Conservation (phyloP, 2,113 vertebrate genomes). For the Leptosomus discolor region DNA sequence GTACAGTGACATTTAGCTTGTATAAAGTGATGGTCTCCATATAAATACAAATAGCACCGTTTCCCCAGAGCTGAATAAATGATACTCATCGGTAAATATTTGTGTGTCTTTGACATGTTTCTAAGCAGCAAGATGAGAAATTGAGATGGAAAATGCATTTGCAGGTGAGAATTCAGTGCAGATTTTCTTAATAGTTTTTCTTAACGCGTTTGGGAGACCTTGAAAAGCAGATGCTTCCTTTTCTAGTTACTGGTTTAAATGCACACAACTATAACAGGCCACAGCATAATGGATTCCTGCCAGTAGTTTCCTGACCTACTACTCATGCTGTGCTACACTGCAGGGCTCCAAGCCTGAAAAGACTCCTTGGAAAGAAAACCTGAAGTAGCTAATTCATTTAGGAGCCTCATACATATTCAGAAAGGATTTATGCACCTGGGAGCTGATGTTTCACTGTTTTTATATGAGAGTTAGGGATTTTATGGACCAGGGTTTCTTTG, state of each 20-base stretch:
- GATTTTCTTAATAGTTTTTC: not conserved
- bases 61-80: slow-evolving; percentile 33
- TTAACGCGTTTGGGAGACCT: not conserved
- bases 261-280: not conserved
- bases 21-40: slow-evolving; percentile 13
- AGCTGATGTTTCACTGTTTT: not conserved
- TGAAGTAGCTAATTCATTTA: not conserved
- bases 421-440: not conserved
- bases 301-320: not conserved
- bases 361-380: not conserved
- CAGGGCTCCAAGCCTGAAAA: not conserved
- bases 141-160: not conserved
- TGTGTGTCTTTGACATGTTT: slow-evolving; percentile 22
- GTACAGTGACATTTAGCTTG: slow-evolving; percentile 42
- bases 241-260: not conserved
- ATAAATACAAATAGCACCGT: slow-evolving; percentile 42
- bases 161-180: not conserved
- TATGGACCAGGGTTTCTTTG: not conserved
- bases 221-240: not conserved
- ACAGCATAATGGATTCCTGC: not conserved
- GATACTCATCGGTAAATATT: slow-evolving; percentile 53
- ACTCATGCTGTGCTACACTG: not conserved
- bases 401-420: not conserved
- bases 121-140: slow-evolving; percentile 29
- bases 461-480: not conserved